Percentiles rank a stretch among this genome's conserved stretches.
These are phyloP conservation scores for Agyllia agylla DNA, from an alignment of 2,888 invertebrate genomes.

Conservation along the genomic window DNA sequence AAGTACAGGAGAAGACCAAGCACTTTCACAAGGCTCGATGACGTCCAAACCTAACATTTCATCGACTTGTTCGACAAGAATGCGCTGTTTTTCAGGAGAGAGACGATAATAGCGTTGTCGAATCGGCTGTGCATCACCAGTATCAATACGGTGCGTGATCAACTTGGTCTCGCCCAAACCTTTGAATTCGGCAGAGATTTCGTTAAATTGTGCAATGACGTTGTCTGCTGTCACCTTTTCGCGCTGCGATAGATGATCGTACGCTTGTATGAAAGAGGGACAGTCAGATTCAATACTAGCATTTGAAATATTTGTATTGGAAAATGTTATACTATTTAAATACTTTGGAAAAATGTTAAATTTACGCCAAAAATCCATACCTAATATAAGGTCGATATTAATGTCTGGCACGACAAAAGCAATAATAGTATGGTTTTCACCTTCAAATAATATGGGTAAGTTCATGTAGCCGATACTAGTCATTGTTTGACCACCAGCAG, in stretches of 20 bases:
- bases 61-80: conserved; percentile 37
- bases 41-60: background rate
- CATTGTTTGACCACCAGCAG: background rate
- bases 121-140: conserved; percentile 62
- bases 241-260: background rate
- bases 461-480: background rate
- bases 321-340: background rate
- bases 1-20: conserved; percentile 59
- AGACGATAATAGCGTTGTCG: conserved; percentile 65
- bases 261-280: background rate
- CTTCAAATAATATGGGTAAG: background rate
- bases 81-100: conserved; percentile 68
- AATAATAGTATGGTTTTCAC: background rate
- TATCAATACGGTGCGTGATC: conserved; percentile 66
- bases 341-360: background rate
- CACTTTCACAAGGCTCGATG: background rate
- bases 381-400: background rate
- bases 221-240: background rate
- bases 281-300: background rate
- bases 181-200: conserved; percentile 56
- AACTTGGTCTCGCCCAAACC: conserved; percentile 70
- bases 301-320: background rate
- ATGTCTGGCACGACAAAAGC: background rate
- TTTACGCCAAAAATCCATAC: background rate
- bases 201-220: background rate